These are phyloP conservation scores for Dicrostonyx torquatus DNA, from an alignment of 2,797 vertebrate species.

Conservation along the genomic window DNA sequence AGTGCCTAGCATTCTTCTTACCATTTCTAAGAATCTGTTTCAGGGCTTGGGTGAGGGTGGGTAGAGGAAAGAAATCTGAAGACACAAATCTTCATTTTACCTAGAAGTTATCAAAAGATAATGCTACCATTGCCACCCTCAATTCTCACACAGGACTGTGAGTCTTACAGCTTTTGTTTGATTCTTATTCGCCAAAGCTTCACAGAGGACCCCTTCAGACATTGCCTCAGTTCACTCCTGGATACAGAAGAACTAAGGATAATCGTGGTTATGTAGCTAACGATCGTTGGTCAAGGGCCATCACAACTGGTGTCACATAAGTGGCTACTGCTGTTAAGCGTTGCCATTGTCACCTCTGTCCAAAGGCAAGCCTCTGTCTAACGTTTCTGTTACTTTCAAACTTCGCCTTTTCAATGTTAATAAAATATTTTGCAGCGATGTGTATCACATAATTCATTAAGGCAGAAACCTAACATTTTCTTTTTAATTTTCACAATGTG, in stretches of 20 bases:
- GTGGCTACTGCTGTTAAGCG: constrained; percentile 65
- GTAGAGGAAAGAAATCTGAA: neutral
- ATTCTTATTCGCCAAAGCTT: constrained; percentile 21
- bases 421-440: constrained; percentile 83
- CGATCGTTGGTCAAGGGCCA: neutral
- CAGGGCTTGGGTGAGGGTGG: neutral
- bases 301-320: constrained; percentile 41
- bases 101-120: neutral
- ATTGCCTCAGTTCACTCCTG: constrained; percentile 69
- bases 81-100: neutral
- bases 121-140: neutral
- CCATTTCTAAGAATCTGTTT: neutral
- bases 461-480: constrained; percentile 84
- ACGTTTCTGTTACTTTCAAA: constrained; percentile 70
- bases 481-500: constrained; percentile 83
- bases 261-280: constrained; percentile 51
- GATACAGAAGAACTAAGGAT: constrained; percentile 38
- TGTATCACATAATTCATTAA: constrained; percentile 73
- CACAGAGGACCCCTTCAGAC: neutral
- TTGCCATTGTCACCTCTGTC: constrained; percentile 75
- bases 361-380: constrained; percentile 66
- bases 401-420: constrained; percentile 75
- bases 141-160: neutral
- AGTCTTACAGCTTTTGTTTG: neutral
- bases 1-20: neutral